Evolutionary conservation across 1,140 invertebrate species (phyloP).

Genomic region (Aradophagus sp.): DNA sequence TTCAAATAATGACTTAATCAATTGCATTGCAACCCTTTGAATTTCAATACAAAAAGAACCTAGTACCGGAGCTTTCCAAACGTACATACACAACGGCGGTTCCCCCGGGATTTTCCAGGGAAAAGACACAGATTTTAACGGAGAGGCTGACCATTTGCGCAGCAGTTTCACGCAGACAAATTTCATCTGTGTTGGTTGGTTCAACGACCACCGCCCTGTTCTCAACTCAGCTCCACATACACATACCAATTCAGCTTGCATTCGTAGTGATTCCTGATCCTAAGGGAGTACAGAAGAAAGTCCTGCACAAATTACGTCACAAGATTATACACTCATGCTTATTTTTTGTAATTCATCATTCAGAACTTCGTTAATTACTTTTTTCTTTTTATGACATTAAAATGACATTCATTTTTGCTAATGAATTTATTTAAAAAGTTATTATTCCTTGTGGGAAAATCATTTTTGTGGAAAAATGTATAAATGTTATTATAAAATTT

Average conservation of each 20-base stretch:
- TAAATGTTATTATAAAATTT: no score
- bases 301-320: conserved; percentile 20
- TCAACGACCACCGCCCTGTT: conserved; percentile 75
- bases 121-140: conserved; percentile 38
- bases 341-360: no score
- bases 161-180: conserved; percentile 66
- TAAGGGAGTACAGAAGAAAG: conserved; percentile 20
- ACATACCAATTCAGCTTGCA: conserved; percentile 14
- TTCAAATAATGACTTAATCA: no score
- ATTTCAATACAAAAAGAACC: conserved; percentile 12
- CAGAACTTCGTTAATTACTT: no score
- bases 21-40: conserved; percentile 3
- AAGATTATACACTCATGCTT: no score
- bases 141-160: conserved; percentile 60
- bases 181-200: conserved; percentile 66
- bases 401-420: no score
- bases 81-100: conserved; percentile 4
- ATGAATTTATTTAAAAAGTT: no score
- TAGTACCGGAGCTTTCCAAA: conserved; percentile 9
- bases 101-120: conserved; percentile 47
- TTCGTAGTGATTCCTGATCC: conserved; percentile 43
- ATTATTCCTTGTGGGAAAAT: no score
- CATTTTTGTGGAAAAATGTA: no score
- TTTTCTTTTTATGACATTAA: no score
- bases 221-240: conserved; percentile 64